phyloP scores from a whole-genome alignment of 2,113 vertebrate species.

The Anolis carolinensis region DNA sequence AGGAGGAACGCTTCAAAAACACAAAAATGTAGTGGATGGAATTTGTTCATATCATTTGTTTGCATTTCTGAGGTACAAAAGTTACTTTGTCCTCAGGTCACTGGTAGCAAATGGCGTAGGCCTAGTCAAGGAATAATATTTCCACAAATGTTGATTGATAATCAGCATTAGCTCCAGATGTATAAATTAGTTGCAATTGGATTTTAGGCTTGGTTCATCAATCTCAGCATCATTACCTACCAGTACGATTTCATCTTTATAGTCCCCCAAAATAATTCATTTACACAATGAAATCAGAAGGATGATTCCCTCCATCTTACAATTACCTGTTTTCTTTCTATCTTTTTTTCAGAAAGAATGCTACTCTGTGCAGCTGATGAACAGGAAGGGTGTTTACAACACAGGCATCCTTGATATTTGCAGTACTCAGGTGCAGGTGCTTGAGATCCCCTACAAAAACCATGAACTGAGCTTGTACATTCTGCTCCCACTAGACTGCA shows the following conservation, averaged over 20 bases:
- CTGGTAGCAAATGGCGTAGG: too few relatives aligned
- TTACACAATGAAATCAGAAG: not conserved
- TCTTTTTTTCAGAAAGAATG: constrained; percentile 73
- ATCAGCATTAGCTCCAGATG: too few relatives aligned
- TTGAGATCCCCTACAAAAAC: constrained; percentile 83
- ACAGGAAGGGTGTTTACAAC: constrained; percentile 72
- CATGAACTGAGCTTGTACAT: constrained; percentile 85
- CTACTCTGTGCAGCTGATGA: constrained; percentile 84
- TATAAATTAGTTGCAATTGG: too few relatives aligned
- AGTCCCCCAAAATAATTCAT: not conserved
- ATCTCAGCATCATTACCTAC: not conserved
- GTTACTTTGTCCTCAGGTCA: too few relatives aligned
- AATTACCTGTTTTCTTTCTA: not conserved
- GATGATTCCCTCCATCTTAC: not conserved
- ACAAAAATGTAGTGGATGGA: too few relatives aligned
- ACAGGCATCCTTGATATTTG: constrained; percentile 57
- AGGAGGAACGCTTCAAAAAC: too few relatives aligned
- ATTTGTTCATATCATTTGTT: too few relatives aligned
- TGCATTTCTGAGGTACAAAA: too few relatives aligned
- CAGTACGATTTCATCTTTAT: not conserved
- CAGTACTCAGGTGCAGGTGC: constrained; percentile 72
- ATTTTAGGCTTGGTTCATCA: too few relatives aligned
- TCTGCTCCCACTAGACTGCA: constrained; percentile 77
- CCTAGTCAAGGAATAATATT: too few relatives aligned
- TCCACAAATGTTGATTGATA: too few relatives aligned